phyloP scores from a whole-genome alignment of 1,140 invertebrate genomes.

The Bombus waltoni region DNA sequence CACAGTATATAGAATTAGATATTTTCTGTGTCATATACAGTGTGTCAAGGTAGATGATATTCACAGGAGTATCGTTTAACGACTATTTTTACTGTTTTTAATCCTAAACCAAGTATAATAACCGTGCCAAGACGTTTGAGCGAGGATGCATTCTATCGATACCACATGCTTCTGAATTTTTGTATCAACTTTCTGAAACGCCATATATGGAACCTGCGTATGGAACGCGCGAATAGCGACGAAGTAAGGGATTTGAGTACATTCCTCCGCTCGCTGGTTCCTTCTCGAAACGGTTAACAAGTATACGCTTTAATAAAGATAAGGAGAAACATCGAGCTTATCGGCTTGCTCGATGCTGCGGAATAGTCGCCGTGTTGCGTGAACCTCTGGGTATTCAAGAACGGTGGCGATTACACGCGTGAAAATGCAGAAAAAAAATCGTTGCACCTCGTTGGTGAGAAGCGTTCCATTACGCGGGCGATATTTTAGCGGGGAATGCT shows the following conservation, averaged over 20 bases:
- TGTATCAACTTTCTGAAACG: background rate
- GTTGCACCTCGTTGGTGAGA: background rate
- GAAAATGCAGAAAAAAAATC: background rate
- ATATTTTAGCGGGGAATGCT: slow-evolving; percentile 25
- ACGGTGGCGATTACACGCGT: slow-evolving; percentile 20
- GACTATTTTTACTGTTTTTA: no score
- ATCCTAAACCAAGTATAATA: no score
- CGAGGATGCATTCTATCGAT: background rate
- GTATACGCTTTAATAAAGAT: slow-evolving; percentile 47
- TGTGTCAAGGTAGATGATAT: no score
- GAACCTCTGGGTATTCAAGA: no score
- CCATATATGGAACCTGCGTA: background rate
- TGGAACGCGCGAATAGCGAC: background rate
- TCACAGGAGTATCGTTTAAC: no score
- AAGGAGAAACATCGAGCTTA: slow-evolving; percentile 8
- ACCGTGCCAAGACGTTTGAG: no score
- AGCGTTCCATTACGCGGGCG: slow-evolving; percentile 19
- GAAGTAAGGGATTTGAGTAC: no score
- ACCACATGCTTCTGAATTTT: background rate
- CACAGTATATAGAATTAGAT: no score
- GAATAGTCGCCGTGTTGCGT: background rate
- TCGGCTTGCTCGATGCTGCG: background rate
- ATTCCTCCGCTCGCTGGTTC: no score
- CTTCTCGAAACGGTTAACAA: slow-evolving; percentile 1
- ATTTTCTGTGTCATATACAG: no score